These are phyloP conservation scores for Melanotaenia maccullochi DNA, from an alignment of 2,797 vertebrate species.

Conservation along the genomic window DNA sequence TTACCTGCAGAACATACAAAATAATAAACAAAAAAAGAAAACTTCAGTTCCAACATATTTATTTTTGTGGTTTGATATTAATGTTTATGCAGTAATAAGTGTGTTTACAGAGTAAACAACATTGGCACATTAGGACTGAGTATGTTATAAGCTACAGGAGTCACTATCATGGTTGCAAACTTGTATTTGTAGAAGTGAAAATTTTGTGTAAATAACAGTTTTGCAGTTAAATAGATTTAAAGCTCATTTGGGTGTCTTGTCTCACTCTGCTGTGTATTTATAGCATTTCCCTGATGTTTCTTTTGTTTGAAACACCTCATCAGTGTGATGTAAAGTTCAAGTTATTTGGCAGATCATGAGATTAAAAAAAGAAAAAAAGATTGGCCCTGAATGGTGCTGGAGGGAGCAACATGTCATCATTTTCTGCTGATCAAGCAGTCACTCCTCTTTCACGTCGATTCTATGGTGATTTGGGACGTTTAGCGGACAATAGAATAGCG, in stretches of 20 bases:
- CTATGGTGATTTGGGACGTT: conserved; percentile 70
- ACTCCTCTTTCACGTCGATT: conserved; percentile 46
- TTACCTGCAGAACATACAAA: too few relatives aligned
- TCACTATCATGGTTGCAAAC: neutral
- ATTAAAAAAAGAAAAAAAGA: neutral
- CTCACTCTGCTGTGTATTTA: neutral
- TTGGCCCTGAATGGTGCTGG: neutral
- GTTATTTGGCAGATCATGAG: conserved; percentile 12
- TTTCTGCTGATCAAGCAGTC: conserved; percentile 68
- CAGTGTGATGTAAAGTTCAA: conserved; percentile 1
- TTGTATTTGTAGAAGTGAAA: neutral
- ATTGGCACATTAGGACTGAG: too few relatives aligned
- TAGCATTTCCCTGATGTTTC: neutral
- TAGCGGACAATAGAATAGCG: conserved; percentile 71
- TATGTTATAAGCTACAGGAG: neutral
- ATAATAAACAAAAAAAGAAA: too few relatives aligned
- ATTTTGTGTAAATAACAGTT: neutral
- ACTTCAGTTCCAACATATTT: too few relatives aligned
- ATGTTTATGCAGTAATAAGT: too few relatives aligned
- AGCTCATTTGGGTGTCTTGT: neutral
- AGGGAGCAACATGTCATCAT: conserved; percentile 45
- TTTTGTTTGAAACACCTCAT: neutral
- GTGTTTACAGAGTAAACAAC: too few relatives aligned
- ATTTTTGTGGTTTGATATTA: too few relatives aligned
- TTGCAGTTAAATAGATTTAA: neutral